These are phyloP conservation scores for Pangasius larnaudii DNA, from an alignment of 2,797 vertebrate genomes.

Conservation along the genomic window DNA sequence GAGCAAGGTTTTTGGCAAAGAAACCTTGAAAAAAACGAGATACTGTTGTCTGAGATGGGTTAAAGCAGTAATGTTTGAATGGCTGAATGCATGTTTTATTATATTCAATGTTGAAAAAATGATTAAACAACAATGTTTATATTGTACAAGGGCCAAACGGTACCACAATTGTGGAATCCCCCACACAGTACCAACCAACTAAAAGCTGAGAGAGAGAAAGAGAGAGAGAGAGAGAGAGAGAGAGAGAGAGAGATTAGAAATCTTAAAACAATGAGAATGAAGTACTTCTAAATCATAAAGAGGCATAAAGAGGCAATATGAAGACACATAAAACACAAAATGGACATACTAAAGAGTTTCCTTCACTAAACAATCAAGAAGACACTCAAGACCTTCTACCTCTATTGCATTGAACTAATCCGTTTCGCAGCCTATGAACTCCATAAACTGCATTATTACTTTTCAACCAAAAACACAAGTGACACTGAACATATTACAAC, in stretches of 20 bases:
- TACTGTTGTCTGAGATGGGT: background rate
- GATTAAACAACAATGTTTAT: background rate
- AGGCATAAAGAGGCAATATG: background rate
- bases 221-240: background rate
- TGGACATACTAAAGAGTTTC: background rate
- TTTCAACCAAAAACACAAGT: background rate
- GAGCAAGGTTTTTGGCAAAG: background rate
- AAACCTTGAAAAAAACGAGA: background rate
- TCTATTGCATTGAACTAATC: background rate
- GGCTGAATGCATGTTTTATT: background rate
- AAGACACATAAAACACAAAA: background rate
- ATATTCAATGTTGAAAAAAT: background rate
- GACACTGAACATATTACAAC: background rate
- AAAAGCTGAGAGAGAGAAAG: background rate
- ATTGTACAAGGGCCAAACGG: background rate
- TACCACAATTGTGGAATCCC: background rate
- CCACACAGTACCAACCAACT: background rate
- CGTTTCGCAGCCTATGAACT: background rate
- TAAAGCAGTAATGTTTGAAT: background rate
- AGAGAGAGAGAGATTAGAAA: background rate
- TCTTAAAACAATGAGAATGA: background rate
- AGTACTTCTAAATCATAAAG: constrained; percentile 1
- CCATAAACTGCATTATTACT: background rate
- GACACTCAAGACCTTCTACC: background rate
- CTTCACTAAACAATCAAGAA: background rate